phyloP scores from a whole-genome alignment of 1,140 invertebrate genomes.

The Dermatophagoides farinae region DNA sequence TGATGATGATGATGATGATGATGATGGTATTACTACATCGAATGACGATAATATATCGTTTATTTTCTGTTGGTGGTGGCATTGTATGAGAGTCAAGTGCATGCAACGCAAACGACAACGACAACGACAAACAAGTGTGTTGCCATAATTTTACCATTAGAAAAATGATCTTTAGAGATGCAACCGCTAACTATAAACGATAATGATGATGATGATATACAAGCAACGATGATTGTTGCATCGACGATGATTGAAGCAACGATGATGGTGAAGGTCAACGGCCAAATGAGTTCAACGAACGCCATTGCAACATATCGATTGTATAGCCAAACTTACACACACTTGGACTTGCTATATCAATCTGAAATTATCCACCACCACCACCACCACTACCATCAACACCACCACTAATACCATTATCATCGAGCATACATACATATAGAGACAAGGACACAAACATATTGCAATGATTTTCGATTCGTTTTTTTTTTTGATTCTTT shows the following conservation, averaged over 20 bases:
- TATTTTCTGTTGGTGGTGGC: too few relatives aligned
- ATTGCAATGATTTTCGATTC: neutral
- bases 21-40: too few relatives aligned
- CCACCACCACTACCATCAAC: conserved; percentile 1
- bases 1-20: too few relatives aligned
- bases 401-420: neutral
- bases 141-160: too few relatives aligned
- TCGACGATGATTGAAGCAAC: neutral
- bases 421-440: neutral
- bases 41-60: too few relatives aligned
- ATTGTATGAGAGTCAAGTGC: too few relatives aligned
- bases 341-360: neutral
- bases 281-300: neutral
- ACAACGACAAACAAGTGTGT: too few relatives aligned
- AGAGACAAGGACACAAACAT: neutral
- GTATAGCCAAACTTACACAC: neutral
- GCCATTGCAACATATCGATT: neutral
- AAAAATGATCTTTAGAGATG: too few relatives aligned
- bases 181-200: neutral
- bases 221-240: neutral
- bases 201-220: neutral
- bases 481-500: neutral
- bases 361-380: neutral
- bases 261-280: neutral
- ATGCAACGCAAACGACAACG: too few relatives aligned